These are phyloP conservation scores for Cheilosia pagana DNA, from an alignment of 2,888 invertebrate species.

Conservation along the genomic window DNA sequence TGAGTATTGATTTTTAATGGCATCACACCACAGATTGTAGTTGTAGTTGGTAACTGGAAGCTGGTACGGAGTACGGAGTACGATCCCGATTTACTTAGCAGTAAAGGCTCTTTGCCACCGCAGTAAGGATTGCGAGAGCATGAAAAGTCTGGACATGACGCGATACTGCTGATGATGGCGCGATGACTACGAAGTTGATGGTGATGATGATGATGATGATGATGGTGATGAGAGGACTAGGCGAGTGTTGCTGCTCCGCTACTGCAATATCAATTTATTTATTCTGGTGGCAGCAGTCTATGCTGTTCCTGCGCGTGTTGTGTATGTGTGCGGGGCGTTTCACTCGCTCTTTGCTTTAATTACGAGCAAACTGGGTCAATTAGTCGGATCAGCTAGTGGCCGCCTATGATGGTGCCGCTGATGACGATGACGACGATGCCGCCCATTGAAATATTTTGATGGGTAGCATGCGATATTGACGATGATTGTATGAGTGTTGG, in stretches of 20 bases:
- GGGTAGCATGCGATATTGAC: conserved; percentile 24
- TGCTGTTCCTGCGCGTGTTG: not conserved
- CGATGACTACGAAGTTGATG: conserved; percentile 1
- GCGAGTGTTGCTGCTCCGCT: not conserved
- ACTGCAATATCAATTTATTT: conserved; percentile 52
- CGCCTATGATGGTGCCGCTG: not conserved
- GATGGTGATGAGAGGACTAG: not conserved
- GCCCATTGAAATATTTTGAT: conserved; percentile 37
- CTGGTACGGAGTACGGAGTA: not conserved
- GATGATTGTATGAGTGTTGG: conserved; percentile 20
- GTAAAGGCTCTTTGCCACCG: not conserved
- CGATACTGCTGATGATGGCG: conserved; percentile 14
- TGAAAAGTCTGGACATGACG: conserved; percentile 44
- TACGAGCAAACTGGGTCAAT: conserved; percentile 58
- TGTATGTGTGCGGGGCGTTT: conserved; percentile 19
- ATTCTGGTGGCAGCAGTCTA: conserved; percentile 14
- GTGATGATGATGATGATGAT: conserved; percentile 16
- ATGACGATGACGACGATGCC: conserved; percentile 23
- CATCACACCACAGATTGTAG: too few species aligned
- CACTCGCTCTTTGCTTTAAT: conserved; percentile 39
- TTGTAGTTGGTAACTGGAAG: conserved; percentile 4
- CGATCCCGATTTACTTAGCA: not conserved
- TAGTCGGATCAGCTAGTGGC: conserved; percentile 52
- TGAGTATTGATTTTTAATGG: conserved; percentile 54
- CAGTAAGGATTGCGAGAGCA: conserved; percentile 12